A percentile compares a stretch with the other conserved stretches of the same genome.
Evolutionary conservation across 2,888 invertebrate species (phyloP).

Genomic region (Phasia obesa): DNA sequence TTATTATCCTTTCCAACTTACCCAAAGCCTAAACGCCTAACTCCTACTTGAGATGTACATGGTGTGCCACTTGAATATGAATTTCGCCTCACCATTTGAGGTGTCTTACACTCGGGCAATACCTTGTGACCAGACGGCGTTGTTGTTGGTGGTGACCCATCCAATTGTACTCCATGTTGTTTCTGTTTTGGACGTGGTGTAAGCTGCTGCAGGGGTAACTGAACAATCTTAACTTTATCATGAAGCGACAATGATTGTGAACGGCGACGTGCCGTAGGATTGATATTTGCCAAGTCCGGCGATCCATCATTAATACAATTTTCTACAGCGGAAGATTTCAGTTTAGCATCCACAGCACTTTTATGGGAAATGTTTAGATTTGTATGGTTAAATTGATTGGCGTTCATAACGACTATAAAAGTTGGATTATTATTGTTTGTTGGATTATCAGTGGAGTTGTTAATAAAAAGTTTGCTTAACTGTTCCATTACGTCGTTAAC

Average conservation of each 20-base stretch:
- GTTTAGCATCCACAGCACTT: constrained; percentile 17
- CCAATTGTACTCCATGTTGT: not conserved
- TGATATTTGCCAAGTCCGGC: constrained; percentile 60
- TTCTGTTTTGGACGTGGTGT: constrained; percentile 24
- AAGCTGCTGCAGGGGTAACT: constrained; percentile 59
- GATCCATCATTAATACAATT: constrained; percentile 67
- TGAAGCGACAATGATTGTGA: constrained; percentile 76
- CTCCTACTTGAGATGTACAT: constrained; percentile 59
- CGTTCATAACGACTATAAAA: constrained; percentile 76
- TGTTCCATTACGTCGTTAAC: constrained; percentile 75
- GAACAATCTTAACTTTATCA: constrained; percentile 73
- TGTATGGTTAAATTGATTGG: constrained; percentile 53
- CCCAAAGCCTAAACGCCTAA: constrained; percentile 47
- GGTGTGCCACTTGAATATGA: constrained; percentile 74
- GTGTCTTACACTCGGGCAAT: constrained; percentile 72
- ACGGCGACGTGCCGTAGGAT: constrained; percentile 71
- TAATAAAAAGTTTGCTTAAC: constrained; percentile 74
- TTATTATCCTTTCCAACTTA: constrained; percentile 30
- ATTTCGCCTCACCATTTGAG: constrained; percentile 73
- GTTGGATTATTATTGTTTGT: constrained; percentile 73
- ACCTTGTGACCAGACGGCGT: constrained; percentile 26
- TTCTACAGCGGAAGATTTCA: too few species aligned
- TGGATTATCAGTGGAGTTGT: constrained; percentile 39
- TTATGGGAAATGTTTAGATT: constrained; percentile 10
- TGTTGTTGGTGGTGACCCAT: constrained; percentile 41